These are phyloP conservation scores for Galerucella pusilla DNA, from an alignment of 2,888 invertebrate genomes.

Conservation along the genomic window DNA sequence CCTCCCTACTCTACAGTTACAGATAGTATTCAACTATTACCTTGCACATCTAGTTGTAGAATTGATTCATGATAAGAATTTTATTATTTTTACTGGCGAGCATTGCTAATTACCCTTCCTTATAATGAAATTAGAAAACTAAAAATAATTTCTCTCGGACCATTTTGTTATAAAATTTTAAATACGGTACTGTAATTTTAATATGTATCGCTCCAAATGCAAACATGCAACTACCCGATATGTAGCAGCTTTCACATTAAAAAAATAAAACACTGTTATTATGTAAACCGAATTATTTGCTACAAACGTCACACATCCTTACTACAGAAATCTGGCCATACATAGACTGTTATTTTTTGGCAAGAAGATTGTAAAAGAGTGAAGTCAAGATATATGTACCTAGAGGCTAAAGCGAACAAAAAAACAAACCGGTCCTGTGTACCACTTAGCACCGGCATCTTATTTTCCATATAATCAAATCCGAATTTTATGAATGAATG, in stretches of 20 bases:
- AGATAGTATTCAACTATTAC: too few relatives aligned
- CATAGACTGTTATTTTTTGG: background rate
- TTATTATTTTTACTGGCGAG: too few relatives aligned
- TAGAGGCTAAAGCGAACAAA: background rate
- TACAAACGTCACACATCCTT: too few relatives aligned
- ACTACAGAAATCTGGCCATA: background rate
- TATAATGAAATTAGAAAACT: too few relatives aligned
- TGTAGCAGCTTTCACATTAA: background rate
- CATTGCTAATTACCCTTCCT: too few relatives aligned
- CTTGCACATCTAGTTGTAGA: too few relatives aligned
- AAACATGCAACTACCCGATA: background rate
- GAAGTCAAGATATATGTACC: background rate
- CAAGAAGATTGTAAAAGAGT: conserved; percentile 4
- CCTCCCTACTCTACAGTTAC: too few relatives aligned
- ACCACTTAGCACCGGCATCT: conserved; percentile 27
- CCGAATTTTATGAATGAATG: conserved; percentile 41
- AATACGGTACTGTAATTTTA: background rate
- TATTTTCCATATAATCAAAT: conserved; percentile 28
- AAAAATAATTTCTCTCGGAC: too few relatives aligned
- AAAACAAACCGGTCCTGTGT: conserved; percentile 20
- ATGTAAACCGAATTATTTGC: background rate
- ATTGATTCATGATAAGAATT: too few relatives aligned
- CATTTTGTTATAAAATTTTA: background rate
- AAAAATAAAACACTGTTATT: background rate
- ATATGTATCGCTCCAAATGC: background rate